Base-by-base conservation (phyloP, 2,888 invertebrate species). In the Apotomis turbidana region DNA sequence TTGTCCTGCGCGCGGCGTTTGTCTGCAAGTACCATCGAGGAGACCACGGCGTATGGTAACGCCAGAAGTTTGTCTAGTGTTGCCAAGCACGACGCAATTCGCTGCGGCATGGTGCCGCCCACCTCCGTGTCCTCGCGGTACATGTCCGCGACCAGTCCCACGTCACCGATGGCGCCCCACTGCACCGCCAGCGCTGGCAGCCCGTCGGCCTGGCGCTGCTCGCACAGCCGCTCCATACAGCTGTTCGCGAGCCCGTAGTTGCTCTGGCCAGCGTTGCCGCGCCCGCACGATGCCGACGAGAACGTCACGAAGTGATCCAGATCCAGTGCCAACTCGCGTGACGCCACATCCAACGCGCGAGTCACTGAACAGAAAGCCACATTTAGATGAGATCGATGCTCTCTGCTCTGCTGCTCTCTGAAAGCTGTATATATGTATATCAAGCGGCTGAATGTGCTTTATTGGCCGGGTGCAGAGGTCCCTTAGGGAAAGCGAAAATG, bases 221-320 rank as follows among this genome's bases (percentile, higher is more conserved):
- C n/a, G n/a, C n/a, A n/a, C n/a, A n/a, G n/a, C n/a, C n/a, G n/a
- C n/a, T n/a, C 99, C 99, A 99, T 99, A 59, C 96, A 97, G 0
- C 99, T 98, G 93, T 99, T 99, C 69, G 99, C 98, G 80, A 97
- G 95, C 69, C 99, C 99, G 87, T 99, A 99, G 93, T 99, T 99
- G 74, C 97, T 95, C 93, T 99, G 99, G 4, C 99, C 99, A 63
- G 97, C 95, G 92, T 99, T 99, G 75, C 99, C 99, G 78, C 99
- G 96, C n/a, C 99, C 99, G 90, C 99, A 98, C 55, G 98, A 97
- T 73, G 99, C 97, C 59, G 98, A 98, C 54, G 99, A 99, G 94
- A 99, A 99, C 74, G 96, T 97, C 68, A 99, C 98, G 87, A 99
- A 99, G 94, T 98, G 97, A 83, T 98, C 98, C 78, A 97, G 89